phyloP scores from a whole-genome alignment of 2,888 invertebrate genomes.

The Scrobipalpa atriplicella region DNA sequence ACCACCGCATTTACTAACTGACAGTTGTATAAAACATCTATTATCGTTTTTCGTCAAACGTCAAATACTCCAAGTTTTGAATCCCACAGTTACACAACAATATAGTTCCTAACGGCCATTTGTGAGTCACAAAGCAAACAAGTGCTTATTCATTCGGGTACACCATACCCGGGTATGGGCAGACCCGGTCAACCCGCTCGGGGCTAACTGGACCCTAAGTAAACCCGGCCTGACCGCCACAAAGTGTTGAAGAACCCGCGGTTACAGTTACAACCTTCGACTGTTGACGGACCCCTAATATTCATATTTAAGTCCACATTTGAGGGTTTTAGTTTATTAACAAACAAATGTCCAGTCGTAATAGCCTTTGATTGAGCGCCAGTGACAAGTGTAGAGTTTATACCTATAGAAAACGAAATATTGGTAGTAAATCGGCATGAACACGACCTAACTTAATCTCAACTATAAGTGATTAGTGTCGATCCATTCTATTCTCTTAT shows the following conservation, averaged over 20 bases:
- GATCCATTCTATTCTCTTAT: no score
- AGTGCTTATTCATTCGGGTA: constrained; percentile 58
- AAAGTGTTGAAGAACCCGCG: constrained; percentile 69
- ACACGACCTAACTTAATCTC: no score
- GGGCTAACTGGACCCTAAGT: constrained; percentile 63
- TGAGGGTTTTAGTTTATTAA: constrained; percentile 60
- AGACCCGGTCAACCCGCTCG: constrained; percentile 29
- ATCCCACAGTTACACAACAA: constrained; percentile 68
- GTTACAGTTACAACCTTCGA: constrained; percentile 55
- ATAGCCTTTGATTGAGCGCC: constrained; percentile 34
- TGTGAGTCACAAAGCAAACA: constrained; percentile 76
- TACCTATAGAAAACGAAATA: no score
- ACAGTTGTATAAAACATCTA: no score
- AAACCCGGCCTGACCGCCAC: constrained; percentile 63
- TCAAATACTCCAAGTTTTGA: constrained; percentile 35
- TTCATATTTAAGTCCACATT: constrained; percentile 77
- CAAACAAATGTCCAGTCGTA: constrained; percentile 60
- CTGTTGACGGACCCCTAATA: constrained; percentile 67
- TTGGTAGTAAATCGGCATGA: no score
- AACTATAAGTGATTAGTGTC: no score
- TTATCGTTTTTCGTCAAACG: constrained; percentile 31
- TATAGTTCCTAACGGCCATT: constrained; percentile 65
- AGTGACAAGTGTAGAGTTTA: no score
- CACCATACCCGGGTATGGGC: constrained; percentile 66
- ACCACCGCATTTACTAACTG: no score